Base-by-base conservation (phyloP, 2,888 invertebrate genomes). In the Andricus curvator region DNA sequence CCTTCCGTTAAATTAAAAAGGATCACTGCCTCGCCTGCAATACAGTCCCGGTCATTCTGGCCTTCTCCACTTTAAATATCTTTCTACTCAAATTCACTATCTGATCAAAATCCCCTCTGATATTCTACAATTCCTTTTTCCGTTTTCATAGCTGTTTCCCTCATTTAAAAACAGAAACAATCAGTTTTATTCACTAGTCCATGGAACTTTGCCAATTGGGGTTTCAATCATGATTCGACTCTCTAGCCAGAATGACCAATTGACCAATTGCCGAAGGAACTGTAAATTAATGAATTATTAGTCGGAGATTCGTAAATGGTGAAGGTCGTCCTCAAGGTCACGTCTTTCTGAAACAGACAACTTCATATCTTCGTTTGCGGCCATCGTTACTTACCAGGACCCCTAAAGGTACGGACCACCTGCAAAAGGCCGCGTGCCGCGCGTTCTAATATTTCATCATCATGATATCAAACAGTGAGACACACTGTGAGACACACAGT, bases 401-500 rank as follows among this genome's bases (percentile, higher is more conserved):
- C 88, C 85, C 86, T 86, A 84, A 86, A 88, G 82, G 79, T 84
- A 76, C 80, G 84, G 87, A 90, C 88, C 91, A 92, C 92, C 92
- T 92, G 92, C 92, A 92, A 92, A 92, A 91, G 91, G 91, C 91
- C 91, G 91, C 91, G 89, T 91, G 90, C 89, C 89, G 90, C 91
- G 87, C 90, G 90, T 90, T 91, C 91, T 91, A 91, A 91, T 91
- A 91, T 48, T 48, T 48, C 90, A 91, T 91, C 91, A 90, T 91
- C 92, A 91, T 91, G 90, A 92, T 91, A 92, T 91, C 90, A 90
- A 91, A 92, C 88, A 90, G 90, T 91, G 89, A 90, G 89, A 88
- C 88, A 90, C 88, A 87, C 86, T 90, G 88, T 87, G 87, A 88
- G 82, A 82, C 82, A 86, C 84, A 78, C 87, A 86, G 88, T 90